phyloP scores from a whole-genome alignment of 2,797 vertebrate species.

The Protosalanx chinensis region DNA sequence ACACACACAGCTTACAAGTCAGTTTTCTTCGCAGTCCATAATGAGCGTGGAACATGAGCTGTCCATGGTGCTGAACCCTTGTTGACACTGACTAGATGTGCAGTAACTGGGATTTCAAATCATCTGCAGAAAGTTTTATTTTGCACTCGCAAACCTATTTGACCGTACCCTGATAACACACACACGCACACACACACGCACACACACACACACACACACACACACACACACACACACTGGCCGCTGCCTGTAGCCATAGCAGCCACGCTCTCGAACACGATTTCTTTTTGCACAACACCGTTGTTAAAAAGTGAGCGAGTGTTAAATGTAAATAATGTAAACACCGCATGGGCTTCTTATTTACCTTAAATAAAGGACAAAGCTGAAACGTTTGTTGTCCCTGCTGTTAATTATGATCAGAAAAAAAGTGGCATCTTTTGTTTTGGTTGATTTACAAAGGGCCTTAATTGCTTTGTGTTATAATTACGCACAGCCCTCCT shows the following conservation, averaged over 20 bases:
- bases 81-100: neutral
- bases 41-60: neutral
- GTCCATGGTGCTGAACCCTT: neutral
- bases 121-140: neutral
- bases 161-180: neutral
- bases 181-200: no score
- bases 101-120: neutral
- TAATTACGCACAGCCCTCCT: neutral
- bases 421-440: constrained; percentile 1
- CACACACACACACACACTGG: neutral
- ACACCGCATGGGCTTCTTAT: neutral
- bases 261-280: neutral
- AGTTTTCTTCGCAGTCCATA: constrained; percentile 19
- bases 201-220: neutral
- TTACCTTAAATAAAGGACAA: neutral
- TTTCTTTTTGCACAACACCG: neutral
- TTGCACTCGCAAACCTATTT: neutral
- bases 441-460: constrained; percentile 10
- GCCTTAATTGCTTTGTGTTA: constrained; percentile 6
- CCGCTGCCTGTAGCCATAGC: neutral
- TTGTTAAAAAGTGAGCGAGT: neutral
- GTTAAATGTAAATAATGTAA: neutral
- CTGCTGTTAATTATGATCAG: constrained; percentile 4
- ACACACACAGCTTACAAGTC: neutral
- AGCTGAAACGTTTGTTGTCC: neutral